Percentiles rank a stretch among this genome's conserved stretches.
phyloP scores from a whole-genome alignment of 2,797 vertebrate genomes.

The Halcyon badia region DNA sequence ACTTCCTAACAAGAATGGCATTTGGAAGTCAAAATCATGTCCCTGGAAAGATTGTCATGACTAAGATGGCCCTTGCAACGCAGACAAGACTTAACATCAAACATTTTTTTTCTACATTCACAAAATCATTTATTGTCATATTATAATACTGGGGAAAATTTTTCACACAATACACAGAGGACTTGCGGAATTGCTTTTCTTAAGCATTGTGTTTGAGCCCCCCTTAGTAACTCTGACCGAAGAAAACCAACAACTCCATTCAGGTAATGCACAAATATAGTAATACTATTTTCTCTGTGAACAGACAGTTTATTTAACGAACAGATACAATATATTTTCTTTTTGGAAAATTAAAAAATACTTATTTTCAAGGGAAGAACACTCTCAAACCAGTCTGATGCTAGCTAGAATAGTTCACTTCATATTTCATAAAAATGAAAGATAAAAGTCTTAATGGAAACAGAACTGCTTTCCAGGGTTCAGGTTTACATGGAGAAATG shows the following conservation, averaged over 20 bases:
- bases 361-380: constrained; percentile 47
- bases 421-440: constrained; percentile 35
- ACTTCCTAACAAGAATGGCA: constrained; percentile 15
- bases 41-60: not conserved
- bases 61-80: constrained; percentile 27
- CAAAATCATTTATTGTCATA: constrained; percentile 21
- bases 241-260: not conserved
- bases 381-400: constrained; percentile 11
- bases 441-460: constrained; percentile 1
- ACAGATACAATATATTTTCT: constrained; percentile 48
- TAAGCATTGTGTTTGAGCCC: constrained; percentile 5
- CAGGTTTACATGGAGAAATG: not conserved
- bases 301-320: constrained; percentile 37
- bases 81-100: constrained; percentile 34
- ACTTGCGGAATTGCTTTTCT: constrained; percentile 20
- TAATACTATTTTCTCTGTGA: constrained; percentile 41
- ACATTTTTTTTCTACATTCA: not conserved
- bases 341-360: constrained; percentile 44
- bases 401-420: constrained; percentile 27
- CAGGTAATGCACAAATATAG: constrained; percentile 30
- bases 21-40: constrained; percentile 44
- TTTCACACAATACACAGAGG: constrained; percentile 5
- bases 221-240: constrained; percentile 16
- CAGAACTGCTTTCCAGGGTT: constrained; percentile 41
- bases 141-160: constrained; percentile 14